Evolutionary conservation across 1,140 invertebrate species (phyloP).

Genomic region (Meloidogyne exigua): DNA sequence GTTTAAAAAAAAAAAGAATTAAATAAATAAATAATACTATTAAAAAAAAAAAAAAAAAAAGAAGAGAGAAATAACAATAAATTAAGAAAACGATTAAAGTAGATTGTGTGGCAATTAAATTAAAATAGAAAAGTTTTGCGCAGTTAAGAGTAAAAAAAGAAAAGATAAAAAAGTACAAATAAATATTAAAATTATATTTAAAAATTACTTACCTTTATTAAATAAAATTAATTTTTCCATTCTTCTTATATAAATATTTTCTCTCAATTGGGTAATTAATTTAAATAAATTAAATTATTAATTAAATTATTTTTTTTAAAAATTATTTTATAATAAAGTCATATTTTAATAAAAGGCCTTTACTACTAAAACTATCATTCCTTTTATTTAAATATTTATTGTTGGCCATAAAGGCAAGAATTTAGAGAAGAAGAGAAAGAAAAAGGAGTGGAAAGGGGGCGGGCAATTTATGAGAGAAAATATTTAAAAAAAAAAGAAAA

Average conservation of each 20-base stretch:
- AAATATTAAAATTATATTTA: background rate
- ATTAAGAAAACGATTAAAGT: background rate
- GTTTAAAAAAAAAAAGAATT: too few species aligned
- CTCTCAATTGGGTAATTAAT: background rate
- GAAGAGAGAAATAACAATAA: background rate
- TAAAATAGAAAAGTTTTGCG: background rate
- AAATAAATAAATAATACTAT: background rate
- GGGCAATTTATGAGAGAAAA: background rate
- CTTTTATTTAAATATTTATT: background rate
- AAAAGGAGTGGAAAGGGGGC: background rate
- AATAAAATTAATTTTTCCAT: slow-evolving; percentile 2
- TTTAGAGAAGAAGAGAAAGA: background rate
- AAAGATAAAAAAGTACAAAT: background rate
- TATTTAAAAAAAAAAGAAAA: too few species aligned
- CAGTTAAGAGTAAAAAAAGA: background rate
- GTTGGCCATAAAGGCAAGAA: background rate
- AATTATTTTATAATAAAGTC: background rate
- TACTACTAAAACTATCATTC: too few species aligned
- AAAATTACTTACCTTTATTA: background rate
- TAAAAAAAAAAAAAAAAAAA: background rate
- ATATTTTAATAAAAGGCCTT: too few species aligned
- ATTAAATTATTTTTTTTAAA: background rate
- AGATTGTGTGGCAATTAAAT: background rate
- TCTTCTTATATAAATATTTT: background rate
- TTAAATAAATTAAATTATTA: background rate